Base-by-base conservation (phyloP, 2,797 vertebrate species). In the Acridotheres tristis region DNA sequence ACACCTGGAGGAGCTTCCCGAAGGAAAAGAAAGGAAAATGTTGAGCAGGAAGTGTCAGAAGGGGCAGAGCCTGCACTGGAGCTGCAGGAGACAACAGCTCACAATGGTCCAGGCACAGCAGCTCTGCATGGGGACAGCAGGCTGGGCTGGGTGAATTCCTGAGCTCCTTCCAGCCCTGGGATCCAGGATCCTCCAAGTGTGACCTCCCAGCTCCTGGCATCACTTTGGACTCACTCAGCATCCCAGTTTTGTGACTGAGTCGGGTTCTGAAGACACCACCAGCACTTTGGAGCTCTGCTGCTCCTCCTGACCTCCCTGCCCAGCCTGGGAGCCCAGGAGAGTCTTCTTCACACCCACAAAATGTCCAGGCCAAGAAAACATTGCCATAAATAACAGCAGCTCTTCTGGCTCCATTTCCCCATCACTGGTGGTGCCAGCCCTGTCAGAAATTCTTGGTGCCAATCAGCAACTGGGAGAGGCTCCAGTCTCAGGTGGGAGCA, bases 281-380 rank as follows among this genome's bases (percentile, higher is more conserved):
- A 3, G 13, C 48, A 10, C 4, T 40, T 6, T 9, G 22, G 58
- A 76, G 42, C 26, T 17, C 30, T 72, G 54, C 86, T 72, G 54
- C 80, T 82, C 43, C 67, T 68, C 34, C 34, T 32, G 16, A 11
- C 30, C 71, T 79, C 50, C 61, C 25, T n/a, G 16, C 36, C 38
- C 38, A 14, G 15, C 16, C 50, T 32, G 1, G 12, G 16, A 78
- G 50, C 47, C 40, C 66, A 43, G 36, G 29, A 79, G 14, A 18
- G 18, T 50, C n/a, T 19, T 62, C 59, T 22, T 22, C 36, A 40
- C 1, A 2, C 4, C 73, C 54, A 53, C 32, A 62, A 11, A 68
- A 26, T 0, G 0, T 9, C 32, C 86, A 38, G 66, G 0, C 51
- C 26, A 11, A 36, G n/a, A 26, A 38, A 40, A 45, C 34, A 2